Percentiles rank a stretch among this genome's conserved stretches.
Conservation (phyloP, 1,140 invertebrate species). For the Conus betulinus region DNA sequence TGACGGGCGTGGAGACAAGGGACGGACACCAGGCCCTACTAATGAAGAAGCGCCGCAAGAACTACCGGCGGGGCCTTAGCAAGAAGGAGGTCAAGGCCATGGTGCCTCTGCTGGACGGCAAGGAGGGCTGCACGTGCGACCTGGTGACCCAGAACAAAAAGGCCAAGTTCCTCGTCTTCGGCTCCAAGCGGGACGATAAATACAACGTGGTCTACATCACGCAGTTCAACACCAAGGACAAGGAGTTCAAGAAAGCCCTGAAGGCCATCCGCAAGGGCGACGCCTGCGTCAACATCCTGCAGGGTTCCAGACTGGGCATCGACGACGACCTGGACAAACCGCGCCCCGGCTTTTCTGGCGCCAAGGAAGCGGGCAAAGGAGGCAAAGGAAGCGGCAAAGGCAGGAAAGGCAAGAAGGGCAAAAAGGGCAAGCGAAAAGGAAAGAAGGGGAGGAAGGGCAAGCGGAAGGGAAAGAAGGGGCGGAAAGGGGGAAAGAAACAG, state of each 20-base stretch:
- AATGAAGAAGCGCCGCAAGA: constrained; percentile 74
- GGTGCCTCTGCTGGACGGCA: constrained; percentile 72
- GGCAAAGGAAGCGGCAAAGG: constrained; percentile 14
- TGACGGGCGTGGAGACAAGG: constrained; percentile 70
- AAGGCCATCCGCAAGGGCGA: constrained; percentile 50
- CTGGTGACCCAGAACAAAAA: constrained; percentile 54
- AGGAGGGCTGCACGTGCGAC: constrained; percentile 74
- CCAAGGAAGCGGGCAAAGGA: neutral
- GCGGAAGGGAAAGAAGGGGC: no score
- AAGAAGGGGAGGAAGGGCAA: neutral
- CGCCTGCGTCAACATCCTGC: constrained; percentile 45
- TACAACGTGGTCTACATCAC: constrained; percentile 62
- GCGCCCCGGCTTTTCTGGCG: constrained; percentile 2
- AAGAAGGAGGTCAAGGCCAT: constrained; percentile 70
- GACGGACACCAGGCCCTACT: constrained; percentile 70
- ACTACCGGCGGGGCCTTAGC: constrained; percentile 67
- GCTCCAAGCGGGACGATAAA: constrained; percentile 72
- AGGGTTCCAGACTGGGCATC: constrained; percentile 16
- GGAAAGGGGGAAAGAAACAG: neutral
- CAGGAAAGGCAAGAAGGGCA: constrained; percentile 24
- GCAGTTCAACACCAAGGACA: constrained; percentile 50
- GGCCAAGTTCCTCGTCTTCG: constrained; percentile 78
- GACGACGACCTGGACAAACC: neutral
- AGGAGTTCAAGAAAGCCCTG: constrained; percentile 54
- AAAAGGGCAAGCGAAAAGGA: neutral